Conservation (phyloP, 2,888 invertebrate species). For the Microctonus aethiopoides region DNA sequence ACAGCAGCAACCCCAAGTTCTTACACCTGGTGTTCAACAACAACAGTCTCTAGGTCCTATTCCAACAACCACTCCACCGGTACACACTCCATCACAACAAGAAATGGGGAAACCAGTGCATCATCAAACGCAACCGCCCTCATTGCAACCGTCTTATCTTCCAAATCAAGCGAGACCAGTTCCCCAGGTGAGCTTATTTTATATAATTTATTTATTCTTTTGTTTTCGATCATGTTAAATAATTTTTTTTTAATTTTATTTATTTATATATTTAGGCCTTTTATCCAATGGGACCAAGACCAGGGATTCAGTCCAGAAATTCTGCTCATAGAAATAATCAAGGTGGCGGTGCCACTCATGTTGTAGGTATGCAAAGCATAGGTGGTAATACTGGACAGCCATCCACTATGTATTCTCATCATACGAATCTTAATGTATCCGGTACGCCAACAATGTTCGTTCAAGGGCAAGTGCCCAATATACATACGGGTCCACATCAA, state of each 20-base stretch:
- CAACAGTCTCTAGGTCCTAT: slow-evolving; percentile 60
- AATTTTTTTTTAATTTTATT: not conserved
- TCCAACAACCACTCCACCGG: slow-evolving; percentile 59
- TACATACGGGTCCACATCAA: slow-evolving; percentile 56
- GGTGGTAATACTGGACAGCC: slow-evolving; percentile 57
- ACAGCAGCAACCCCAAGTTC: slow-evolving; percentile 51
- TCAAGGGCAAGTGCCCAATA: slow-evolving; percentile 52
- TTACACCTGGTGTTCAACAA: slow-evolving; percentile 57
- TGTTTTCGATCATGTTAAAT: not conserved
- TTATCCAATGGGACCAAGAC: slow-evolving; percentile 54
- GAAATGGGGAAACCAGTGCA: slow-evolving; percentile 65
- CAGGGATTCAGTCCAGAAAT: slow-evolving; percentile 56
- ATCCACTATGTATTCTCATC: slow-evolving; percentile 55
- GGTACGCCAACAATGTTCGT: slow-evolving; percentile 53
- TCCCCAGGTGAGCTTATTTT: slow-evolving; percentile 51
- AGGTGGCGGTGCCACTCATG: slow-evolving; percentile 52
- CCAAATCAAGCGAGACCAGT: slow-evolving; percentile 53
- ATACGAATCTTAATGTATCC: slow-evolving; percentile 49
- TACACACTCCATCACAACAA: slow-evolving; percentile 58
- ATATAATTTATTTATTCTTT: not conserved
- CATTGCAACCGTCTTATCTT: slow-evolving; percentile 54
- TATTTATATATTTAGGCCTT: slow-evolving; percentile 46
- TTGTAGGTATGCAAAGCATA: slow-evolving; percentile 56
- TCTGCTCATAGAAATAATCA: slow-evolving; percentile 58
- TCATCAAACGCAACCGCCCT: slow-evolving; percentile 55